Evolutionary conservation across 1,140 invertebrate species (phyloP).

Genomic region (Procambarus clarkii): DNA sequence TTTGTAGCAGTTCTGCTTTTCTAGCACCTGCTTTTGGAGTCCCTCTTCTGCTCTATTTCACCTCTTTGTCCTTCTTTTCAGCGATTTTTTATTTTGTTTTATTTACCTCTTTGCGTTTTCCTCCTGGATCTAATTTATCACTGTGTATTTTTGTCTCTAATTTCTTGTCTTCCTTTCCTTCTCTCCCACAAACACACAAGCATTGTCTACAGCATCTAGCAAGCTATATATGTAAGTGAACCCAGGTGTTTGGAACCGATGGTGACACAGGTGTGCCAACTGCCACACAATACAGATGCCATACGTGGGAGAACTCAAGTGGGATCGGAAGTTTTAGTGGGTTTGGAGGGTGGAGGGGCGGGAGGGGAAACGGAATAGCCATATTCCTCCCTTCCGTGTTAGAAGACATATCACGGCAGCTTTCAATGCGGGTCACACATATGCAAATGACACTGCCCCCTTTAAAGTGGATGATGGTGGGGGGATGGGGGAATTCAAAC

Average conservation of each 20-base stretch:
- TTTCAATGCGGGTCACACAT: slow-evolving; percentile 70
- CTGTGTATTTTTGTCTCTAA: too few relatives aligned
- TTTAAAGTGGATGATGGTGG: slow-evolving; percentile 54
- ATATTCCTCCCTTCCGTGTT: background rate
- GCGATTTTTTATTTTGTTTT: too few relatives aligned
- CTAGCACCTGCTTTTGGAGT: too few relatives aligned
- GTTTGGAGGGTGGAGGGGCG: background rate
- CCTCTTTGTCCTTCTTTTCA: too few relatives aligned
- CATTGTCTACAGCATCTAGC: background rate
- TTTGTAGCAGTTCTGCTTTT: too few relatives aligned
- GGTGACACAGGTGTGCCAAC: background rate
- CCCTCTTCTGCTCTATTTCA: too few relatives aligned
- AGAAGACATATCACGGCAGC: slow-evolving; percentile 61
- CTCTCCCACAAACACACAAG: background rate
- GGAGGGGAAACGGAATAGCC: background rate
- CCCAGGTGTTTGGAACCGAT: background rate
- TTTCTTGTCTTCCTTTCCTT: too few relatives aligned
- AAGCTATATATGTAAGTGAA: background rate
- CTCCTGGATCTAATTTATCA: too few relatives aligned
- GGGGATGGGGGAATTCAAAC: too few relatives aligned
- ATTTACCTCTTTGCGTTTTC: too few relatives aligned
- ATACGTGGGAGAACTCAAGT: background rate
- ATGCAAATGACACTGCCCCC: slow-evolving; percentile 66
- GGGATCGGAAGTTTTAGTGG: too few relatives aligned
- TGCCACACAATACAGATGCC: background rate